Percentiles rank a stretch among this genome's conserved stretches.
These are phyloP conservation scores for Setipinna tenuifilis DNA, from an alignment of 2,797 vertebrate species.

Conservation along the genomic window DNA sequence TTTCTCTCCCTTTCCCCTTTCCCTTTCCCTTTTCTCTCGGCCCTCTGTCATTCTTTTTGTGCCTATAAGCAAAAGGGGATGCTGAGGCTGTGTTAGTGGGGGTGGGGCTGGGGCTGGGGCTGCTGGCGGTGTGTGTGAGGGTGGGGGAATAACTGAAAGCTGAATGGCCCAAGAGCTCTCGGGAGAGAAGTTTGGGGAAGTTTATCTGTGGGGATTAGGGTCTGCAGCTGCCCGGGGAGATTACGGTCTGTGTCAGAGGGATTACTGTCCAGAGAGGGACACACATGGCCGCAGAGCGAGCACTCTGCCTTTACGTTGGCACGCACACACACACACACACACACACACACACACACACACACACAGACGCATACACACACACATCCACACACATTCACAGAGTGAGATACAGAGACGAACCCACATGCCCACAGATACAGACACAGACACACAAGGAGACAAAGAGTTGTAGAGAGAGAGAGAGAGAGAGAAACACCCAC, in stretches of 20 bases:
- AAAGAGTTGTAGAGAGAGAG: too few relatives aligned
- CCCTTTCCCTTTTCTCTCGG: not conserved
- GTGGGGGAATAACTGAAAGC: constrained; percentile 13
- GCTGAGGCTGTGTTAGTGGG: constrained; percentile 1
- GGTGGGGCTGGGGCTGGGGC: not conserved
- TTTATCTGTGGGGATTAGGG: constrained; percentile 52
- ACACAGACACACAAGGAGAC: not conserved
- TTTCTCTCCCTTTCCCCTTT: constrained; percentile 12
- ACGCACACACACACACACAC: not conserved
- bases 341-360: not conserved
- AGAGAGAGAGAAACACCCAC: too few relatives aligned
- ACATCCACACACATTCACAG: not conserved
- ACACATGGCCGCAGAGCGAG: constrained; percentile 17
- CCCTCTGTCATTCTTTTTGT: constrained; percentile 36
- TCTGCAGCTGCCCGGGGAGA: constrained; percentile 46
- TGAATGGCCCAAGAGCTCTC: not conserved
- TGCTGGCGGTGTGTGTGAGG: not conserved
- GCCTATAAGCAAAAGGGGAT: not conserved
- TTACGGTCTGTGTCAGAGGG: constrained; percentile 48
- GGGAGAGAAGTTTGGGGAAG: constrained; percentile 39
- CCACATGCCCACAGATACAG: not conserved
- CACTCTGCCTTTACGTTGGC: not conserved
- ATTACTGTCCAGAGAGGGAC: constrained; percentile 44
- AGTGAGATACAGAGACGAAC: not conserved
- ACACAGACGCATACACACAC: not conserved